A percentile compares a stretch with the other conserved stretches of the same genome.
These are phyloP conservation scores for Hypanus sabinus DNA, from an alignment of 2,113 vertebrate species.

Conservation along the genomic window DNA sequence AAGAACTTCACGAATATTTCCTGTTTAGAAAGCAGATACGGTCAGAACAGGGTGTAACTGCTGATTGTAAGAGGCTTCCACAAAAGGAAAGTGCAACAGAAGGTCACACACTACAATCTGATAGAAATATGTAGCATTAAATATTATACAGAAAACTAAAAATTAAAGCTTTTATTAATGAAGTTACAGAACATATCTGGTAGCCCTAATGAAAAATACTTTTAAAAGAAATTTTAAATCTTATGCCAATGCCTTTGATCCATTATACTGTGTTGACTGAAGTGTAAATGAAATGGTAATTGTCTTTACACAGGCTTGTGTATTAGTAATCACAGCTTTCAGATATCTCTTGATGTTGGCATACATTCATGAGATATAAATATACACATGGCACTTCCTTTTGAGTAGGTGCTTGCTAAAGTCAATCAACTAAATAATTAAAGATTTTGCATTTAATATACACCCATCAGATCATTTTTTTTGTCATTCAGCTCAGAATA, in stretches of 20 bases:
- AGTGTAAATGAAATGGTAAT: constrained; percentile 9
- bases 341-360: background rate
- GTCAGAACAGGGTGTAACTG: constrained; percentile 26
- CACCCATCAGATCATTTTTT: background rate
- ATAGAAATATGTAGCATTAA: background rate
- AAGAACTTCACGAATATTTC: constrained; percentile 12
- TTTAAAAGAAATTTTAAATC: background rate
- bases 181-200: background rate
- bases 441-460: background rate
- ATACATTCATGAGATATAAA: background rate
- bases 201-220: background rate
- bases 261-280: background rate
- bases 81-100: background rate
- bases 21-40: constrained; percentile 21
- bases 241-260: background rate
- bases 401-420: background rate
- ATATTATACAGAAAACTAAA: background rate
- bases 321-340: constrained; percentile 24
- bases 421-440: background rate
- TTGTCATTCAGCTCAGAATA: background rate
- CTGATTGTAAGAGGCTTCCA: background rate
- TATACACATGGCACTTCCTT: background rate
- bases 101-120: background rate
- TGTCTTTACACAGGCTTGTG: background rate
- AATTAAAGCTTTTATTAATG: background rate